Evolutionary conservation across 2,113 vertebrate genomes (phyloP), one percentile per base, ranked within the genome.

Genomic region (Actinemys pallida): DNA sequence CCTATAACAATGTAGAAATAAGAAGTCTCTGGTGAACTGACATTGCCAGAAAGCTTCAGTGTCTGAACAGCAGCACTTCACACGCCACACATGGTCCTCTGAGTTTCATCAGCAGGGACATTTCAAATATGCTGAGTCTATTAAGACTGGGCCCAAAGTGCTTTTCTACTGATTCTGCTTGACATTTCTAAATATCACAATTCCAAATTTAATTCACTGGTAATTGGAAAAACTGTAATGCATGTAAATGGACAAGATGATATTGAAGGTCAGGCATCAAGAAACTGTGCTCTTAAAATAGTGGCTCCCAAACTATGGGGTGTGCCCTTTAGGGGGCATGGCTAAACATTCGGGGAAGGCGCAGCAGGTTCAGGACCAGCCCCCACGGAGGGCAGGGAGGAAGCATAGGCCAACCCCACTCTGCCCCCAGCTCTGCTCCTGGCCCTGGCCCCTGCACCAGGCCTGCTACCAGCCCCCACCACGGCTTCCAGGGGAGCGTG

Each of bases 131-230:
- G 91, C 94, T 93, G 94, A 95, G 95, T 97, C 96, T 96, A 96
- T 95, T 96, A 97, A 95, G 95, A 97, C 83, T 89, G 91, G 95
- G 93, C 88, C 96, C 95, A 95, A 95, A 96, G 95, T 96, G 96
- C 90, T 97, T 96, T 97, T 96, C 94, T 97, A 98, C 97, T 96
- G 97, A 98, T 98, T 96, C 95, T 97, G 89, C 92, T 93, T 97
- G 98, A 97, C 97, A 97, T 98, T 98, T 97, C 95, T 96, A 98
- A 98, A 98, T 97, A 98, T 94, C 97, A 98, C 96, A 97, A 98
- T 96, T 97, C 96, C 96, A 98, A 97, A 98, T 97, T 96, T 97
- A 97, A 97, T 97, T 96, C 95, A 92, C 93, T 97, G 96, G 96
- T 97, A 97, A 98, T 96, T 97, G 97, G 97, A 93, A 95, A 97